Base-by-base conservation (phyloP, 1,140 invertebrate genomes). In the Monomorium pharaonis region DNA sequence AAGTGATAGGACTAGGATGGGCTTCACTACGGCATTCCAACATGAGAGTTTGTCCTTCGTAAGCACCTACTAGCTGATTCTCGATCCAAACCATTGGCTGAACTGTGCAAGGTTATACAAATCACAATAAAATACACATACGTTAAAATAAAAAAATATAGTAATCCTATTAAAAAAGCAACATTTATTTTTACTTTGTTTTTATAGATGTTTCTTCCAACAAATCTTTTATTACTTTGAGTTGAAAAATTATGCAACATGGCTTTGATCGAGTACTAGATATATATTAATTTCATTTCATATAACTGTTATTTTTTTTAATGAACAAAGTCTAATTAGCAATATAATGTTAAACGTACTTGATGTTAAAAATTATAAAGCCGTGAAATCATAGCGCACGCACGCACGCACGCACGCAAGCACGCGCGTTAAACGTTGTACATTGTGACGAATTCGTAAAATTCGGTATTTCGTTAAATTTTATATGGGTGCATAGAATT, bases 11-110 rank as follows among this genome's bases (percentile, higher is more conserved):
- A 60, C 94, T 95, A 16, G 96, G 96, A 89, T 94, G 96, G 33
- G 96, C 96, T 81, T 96, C 96, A 14, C 96, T 96, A 78, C 94
- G 94, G 89, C 96, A 97, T 86, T 97, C 96, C 74, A 97, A 92
- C 2, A 95, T 95, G 4, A 97, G 93, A 30, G 93, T 95, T 77
- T 95, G 94, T 3, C 95, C 95, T 47, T 95, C 91, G 30, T 95
- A 96, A 86, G 95, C 96, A 12, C 96, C 96, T 6, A 96, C 94
- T 76, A 96, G 90, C 92, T 96, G 96, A 89, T 96, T 96, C 47
- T 96, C 96, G 37, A 96, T 94, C 85, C 95, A 93, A 60, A 96
- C 94, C 92, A 95, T 95, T 14, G 96, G 96, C 47, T 95, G 94
- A 95, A 96, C 96, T 96, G 90, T 67, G 89, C 90, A 91, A 86